Percentiles rank a stretch among this genome's conserved stretches.
phyloP scores from a whole-genome alignment of 2,113 vertebrate species.

The Brachyhypopomus gauderio region DNA sequence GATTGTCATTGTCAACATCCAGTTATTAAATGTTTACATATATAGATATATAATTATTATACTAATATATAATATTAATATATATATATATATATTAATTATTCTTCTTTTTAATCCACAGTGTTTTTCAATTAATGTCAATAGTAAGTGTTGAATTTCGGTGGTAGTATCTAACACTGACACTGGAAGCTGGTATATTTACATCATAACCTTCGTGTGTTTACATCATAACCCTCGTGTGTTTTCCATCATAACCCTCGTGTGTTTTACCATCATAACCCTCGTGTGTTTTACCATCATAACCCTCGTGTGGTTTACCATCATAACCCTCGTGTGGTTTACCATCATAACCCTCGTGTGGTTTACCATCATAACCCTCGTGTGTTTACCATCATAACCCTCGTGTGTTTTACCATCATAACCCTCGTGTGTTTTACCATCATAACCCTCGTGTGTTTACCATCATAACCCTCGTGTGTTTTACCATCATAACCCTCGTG shows the following conservation, averaged over 20 bases:
- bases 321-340: too few relatives aligned
- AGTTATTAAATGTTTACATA: slow-evolving; percentile 23
- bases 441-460: too few relatives aligned
- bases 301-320: too few relatives aligned
- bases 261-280: too few relatives aligned
- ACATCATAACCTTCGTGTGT: neutral
- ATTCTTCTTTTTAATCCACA: slow-evolving; percentile 28
- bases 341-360: too few relatives aligned
- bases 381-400: neutral
- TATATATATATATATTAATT: neutral
- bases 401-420: neutral
- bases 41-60: neutral
- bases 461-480: neutral
- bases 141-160: slow-evolving; percentile 58
- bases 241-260: too few relatives aligned
- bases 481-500: neutral
- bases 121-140: slow-evolving; percentile 62
- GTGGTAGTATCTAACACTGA: too few relatives aligned
- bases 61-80: too few relatives aligned
- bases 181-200: neutral
- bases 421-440: accelerated
- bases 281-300: neutral
- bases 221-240: too few relatives aligned
- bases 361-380: neutral
- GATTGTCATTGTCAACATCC: neutral